Percentiles rank a stretch among this genome's conserved stretches.
Evolutionary conservation across 2,113 vertebrate genomes (phyloP).

Genomic region (Leucosticte australis): DNA sequence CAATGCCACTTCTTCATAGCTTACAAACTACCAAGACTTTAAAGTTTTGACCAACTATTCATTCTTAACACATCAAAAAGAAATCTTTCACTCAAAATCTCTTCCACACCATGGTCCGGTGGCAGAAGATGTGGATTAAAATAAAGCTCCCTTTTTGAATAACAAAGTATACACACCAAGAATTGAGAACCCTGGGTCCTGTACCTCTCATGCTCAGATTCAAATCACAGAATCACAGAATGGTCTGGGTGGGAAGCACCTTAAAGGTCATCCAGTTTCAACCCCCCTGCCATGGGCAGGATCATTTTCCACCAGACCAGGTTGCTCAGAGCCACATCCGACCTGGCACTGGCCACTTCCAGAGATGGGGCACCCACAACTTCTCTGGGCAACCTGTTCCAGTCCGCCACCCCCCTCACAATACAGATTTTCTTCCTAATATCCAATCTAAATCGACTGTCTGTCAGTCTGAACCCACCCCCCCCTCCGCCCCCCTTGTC

Average conservation of each 20-base stretch:
- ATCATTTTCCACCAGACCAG: neutral
- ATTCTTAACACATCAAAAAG: neutral
- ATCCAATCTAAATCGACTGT: neutral
- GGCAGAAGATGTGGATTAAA: neutral
- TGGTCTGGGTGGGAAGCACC: neutral
- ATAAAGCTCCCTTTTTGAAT: neutral
- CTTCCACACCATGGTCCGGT: neutral
- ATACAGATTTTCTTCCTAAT: neutral
- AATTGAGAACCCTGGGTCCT: neutral
- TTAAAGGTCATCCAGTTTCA: neutral
- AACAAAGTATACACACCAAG: neutral
- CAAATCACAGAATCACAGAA: neutral
- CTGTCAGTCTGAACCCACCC: neutral
- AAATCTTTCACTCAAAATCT: neutral
- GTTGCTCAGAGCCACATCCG: neutral
- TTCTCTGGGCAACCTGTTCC: neutral
- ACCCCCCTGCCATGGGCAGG: neutral
- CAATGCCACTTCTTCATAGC: neutral
- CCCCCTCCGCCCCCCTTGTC: too few relatives aligned
- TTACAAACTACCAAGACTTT: neutral
- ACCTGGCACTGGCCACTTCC: neutral
- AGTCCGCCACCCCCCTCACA: rapidly evolving
- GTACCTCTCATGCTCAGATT: neutral
- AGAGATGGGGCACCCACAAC: neutral
- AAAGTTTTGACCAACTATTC: neutral